Percentiles rank a stretch among this genome's conserved stretches.
Conservation (phyloP, 2,113 vertebrate genomes). For the Asarcornis scutulata region DNA sequence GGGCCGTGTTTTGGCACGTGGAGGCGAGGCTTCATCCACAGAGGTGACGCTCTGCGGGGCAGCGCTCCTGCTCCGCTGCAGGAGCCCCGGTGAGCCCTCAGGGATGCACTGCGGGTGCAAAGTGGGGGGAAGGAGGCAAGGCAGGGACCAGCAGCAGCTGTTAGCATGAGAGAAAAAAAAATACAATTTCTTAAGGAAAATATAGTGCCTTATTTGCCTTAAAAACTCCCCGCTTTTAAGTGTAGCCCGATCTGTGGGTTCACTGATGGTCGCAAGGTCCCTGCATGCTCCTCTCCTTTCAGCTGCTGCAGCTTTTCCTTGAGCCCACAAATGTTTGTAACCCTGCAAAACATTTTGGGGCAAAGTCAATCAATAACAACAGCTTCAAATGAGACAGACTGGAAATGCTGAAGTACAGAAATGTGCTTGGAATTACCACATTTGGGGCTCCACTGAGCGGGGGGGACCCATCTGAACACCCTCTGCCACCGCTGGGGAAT, state of each 20-base stretch:
- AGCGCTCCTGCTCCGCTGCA: rapidly evolving
- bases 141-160: background rate
- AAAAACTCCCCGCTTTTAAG: background rate
- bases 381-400: background rate
- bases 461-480: no score
- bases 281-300: background rate
- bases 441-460: background rate
- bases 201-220: no score
- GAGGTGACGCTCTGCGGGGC: no score
- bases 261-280: rapidly evolving
- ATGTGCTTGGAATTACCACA: background rate
- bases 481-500: no score
- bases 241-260: background rate
- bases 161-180: background rate
- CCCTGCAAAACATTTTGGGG: background rate
- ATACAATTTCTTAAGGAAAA: background rate
- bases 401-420: background rate
- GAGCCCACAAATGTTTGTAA: rapidly evolving
- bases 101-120: background rate
- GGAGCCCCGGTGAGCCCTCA: background rate
- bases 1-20: background rate
- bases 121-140: background rate
- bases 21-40: no score
- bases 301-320: background rate
- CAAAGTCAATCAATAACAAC: background rate